phyloP scores from a whole-genome alignment of 2,888 invertebrate species.

The Cremastinae sp. region DNA sequence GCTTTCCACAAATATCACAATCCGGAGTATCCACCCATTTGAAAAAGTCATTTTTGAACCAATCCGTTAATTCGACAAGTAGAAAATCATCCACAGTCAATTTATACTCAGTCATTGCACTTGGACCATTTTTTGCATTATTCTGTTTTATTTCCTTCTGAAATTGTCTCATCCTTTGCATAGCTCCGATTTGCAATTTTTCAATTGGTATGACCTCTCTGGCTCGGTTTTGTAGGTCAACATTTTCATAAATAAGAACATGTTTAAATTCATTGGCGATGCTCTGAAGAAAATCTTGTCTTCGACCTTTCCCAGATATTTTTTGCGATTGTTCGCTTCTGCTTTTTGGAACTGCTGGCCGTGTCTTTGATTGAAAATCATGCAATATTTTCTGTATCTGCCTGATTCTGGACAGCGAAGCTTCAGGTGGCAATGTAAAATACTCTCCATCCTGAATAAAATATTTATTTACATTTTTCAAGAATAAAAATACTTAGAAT shows the following conservation, averaged over 20 bases:
- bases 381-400: conserved; percentile 66
- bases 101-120: conserved; percentile 76
- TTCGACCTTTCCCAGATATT: conserved; percentile 31
- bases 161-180: conserved; percentile 83
- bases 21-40: conserved; percentile 91
- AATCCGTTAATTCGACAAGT: conserved; percentile 89
- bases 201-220: conserved; percentile 85
- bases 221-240: conserved; percentile 84
- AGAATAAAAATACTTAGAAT: no score
- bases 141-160: conserved; percentile 79
- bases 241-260: conserved; percentile 87
- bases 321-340: no score
- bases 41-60: conserved; percentile 97
- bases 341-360: conserved; percentile 12
- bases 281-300: conserved; percentile 77
- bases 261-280: conserved; percentile 82
- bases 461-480: neutral
- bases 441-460: conserved; percentile 71
- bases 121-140: neutral
- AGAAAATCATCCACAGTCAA: conserved; percentile 87
- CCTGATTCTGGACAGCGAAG: conserved; percentile 68
- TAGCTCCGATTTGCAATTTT: conserved; percentile 84
- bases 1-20: conserved; percentile 86
- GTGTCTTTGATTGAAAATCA: conserved; percentile 31
- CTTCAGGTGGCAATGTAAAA: conserved; percentile 70